These are phyloP conservation scores for Pycnonotus jocosus DNA, from an alignment of 2,113 vertebrate species.

Conservation along the genomic window DNA sequence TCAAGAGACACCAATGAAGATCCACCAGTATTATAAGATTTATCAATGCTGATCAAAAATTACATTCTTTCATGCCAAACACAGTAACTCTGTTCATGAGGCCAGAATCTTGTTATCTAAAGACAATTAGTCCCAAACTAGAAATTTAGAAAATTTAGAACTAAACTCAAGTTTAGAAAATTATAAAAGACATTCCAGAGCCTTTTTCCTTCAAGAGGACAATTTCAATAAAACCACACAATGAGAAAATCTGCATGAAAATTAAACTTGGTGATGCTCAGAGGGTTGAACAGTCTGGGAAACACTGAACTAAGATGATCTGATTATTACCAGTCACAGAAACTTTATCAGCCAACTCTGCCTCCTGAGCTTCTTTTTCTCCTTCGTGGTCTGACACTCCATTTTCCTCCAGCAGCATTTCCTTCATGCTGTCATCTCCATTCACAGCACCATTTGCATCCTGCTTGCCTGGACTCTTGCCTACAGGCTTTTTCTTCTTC, in stretches of 20 bases:
- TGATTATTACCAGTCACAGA: conserved; percentile 37
- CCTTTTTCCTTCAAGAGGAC: background rate
- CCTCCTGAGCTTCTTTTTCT: conserved; percentile 61
- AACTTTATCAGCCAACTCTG: background rate
- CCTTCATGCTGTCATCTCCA: conserved; percentile 54
- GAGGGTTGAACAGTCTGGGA: background rate
- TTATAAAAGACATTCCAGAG: background rate
- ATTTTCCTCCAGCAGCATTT: conserved; percentile 53
- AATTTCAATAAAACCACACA: background rate
- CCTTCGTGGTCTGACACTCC: conserved; percentile 70
- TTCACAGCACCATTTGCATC: conserved; percentile 47
- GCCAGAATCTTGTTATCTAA: background rate
- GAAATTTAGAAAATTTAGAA: background rate
- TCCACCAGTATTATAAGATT: background rate
- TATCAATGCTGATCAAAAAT: background rate
- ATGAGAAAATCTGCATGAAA: background rate
- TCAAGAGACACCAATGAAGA: background rate
- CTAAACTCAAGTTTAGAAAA: background rate
- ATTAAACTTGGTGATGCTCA: background rate
- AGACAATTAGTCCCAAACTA: background rate
- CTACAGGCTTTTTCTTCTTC: conserved; percentile 79
- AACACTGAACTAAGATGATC: background rate
- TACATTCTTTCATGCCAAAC: background rate
- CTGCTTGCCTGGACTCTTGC: conserved; percentile 20
- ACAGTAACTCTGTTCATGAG: background rate